Percentiles rank a stretch among this genome's conserved stretches.
Conservation (phyloP, 2,888 invertebrate species). For the Drosophila rubida region DNA sequence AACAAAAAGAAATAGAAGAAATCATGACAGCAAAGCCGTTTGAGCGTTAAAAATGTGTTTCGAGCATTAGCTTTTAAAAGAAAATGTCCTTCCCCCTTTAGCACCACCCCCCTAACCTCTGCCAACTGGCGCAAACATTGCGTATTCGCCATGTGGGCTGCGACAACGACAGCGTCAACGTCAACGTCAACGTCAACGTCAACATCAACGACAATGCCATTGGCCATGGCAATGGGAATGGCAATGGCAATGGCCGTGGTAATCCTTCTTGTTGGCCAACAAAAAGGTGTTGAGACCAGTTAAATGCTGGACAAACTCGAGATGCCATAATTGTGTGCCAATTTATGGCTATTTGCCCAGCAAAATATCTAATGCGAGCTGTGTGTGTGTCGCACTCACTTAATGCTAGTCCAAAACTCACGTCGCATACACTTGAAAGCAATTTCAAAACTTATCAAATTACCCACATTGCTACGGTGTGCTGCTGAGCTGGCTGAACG, state of each 20-base stretch:
- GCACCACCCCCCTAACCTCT: too few species aligned
- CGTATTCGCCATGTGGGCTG: not conserved
- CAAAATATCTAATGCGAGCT: not conserved
- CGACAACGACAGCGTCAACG: too few species aligned
- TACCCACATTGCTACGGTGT: too few species aligned
- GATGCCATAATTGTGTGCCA: conserved; percentile 1
- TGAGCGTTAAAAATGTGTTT: conserved; percentile 41
- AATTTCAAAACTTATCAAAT: too few species aligned
- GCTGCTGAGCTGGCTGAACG: too few species aligned
- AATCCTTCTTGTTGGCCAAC: conserved; percentile 15
- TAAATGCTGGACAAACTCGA: conserved; percentile 1
- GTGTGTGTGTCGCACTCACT: not conserved
- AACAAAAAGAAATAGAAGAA: conserved; percentile 14
- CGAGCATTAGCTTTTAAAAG: conserved; percentile 44
- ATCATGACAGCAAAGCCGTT: conserved; percentile 43
- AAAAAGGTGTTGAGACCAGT: conserved; percentile 6
- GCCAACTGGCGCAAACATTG: not conserved
- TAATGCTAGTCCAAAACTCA: too few species aligned
- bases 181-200: not conserved
- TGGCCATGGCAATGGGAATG: not conserved
- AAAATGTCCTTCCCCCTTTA: conserved; percentile 19
- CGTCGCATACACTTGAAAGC: too few species aligned
- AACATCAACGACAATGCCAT: not conserved
- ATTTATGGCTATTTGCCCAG: not conserved
- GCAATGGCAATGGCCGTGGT: not conserved